Evolutionary conservation across 2,113 vertebrate genomes (phyloP), one percentile per base, ranked within the genome.

Genomic region (Trochalopteron elliotii): DNA sequence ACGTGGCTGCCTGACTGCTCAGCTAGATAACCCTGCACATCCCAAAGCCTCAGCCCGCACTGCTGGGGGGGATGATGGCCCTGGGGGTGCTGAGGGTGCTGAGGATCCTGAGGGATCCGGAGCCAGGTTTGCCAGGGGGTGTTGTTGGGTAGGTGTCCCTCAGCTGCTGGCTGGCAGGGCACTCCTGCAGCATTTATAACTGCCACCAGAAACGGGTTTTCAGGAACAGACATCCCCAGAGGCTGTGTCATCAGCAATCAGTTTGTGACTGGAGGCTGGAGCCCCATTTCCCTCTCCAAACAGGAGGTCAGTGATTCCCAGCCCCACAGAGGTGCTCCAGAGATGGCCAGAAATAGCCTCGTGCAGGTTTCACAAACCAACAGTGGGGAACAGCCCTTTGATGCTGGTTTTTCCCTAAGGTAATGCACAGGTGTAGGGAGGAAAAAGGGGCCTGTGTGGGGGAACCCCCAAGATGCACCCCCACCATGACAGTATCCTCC

Each of bases 291-390:
- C 31, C 35, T 39, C 19, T 44, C 37, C 24, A 47, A 3, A 23
- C 0, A 0, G 18, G 55, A 33, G n/a, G 22, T 11, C 40, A 49
- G 45, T 0, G 7, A 7, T 40, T 22, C 75, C 35, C 15, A 1
- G 31, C 25, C 25, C 37, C 65, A 28, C 37, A 44, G 56, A 30
- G 15, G 12, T 59, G 61, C 56, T 65, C 40, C 16, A 24, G 44
- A 49, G 15, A 3, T 7, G n/a, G 44, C 24, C 81, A 93, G 80
- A 22, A 86, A 40, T 0, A n/a, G 35, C 72, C 72, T 44, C 0
- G 1, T 15, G 40, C 22, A n/a, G 37, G 31, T 64, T 33, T 11
- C 78, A 79, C 45, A 27, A 33, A 23, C 4, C 1, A 39, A 3
- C 20, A 17, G 16, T 1, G 3, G 42, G 55, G 28, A 63, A 37